Conservation (phyloP, 2,113 vertebrate species). For the Daboia siamensis region DNA sequence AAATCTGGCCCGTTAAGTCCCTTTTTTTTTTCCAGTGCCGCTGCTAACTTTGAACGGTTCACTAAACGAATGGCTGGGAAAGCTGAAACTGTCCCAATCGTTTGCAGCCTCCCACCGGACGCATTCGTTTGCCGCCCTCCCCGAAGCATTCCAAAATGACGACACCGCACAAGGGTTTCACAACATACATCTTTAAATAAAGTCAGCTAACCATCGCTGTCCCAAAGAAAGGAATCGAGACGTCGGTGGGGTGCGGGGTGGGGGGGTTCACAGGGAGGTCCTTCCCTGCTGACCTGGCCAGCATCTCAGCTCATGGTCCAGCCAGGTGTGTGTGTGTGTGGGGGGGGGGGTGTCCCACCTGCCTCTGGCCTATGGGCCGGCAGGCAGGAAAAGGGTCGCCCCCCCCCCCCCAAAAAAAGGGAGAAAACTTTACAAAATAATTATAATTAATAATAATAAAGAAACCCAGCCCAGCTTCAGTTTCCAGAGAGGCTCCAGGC, state of each 20-base stretch:
- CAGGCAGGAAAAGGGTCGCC: not conserved
- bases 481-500: conserved; percentile 55
- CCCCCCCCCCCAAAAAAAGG: not conserved
- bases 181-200: conserved; percentile 33
- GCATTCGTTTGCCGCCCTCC: too few relatives aligned
- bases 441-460: not conserved
- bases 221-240: conserved; percentile 18
- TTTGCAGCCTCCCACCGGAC: not conserved
- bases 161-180: conserved; percentile 44
- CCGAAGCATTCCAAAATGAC: not conserved
- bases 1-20: too few relatives aligned
- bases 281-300: not conserved
- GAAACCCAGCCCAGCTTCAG: conserved; percentile 41
- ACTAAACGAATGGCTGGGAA: too few relatives aligned
- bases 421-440: conserved; percentile 65
- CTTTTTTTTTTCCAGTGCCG: too few relatives aligned
- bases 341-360: not conserved
- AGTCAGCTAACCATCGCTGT: conserved; percentile 51
- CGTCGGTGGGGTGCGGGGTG: not conserved
- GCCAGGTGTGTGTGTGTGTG: conserved; percentile 33
- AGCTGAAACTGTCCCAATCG: too few relatives aligned
- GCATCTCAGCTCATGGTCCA: not conserved
- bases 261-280: not conserved
- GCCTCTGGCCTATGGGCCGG: conserved; percentile 8
- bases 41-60: too few relatives aligned